These are phyloP conservation scores for Xestia xanthographa DNA, from an alignment of 2,888 invertebrate species.

Conservation along the genomic window DNA sequence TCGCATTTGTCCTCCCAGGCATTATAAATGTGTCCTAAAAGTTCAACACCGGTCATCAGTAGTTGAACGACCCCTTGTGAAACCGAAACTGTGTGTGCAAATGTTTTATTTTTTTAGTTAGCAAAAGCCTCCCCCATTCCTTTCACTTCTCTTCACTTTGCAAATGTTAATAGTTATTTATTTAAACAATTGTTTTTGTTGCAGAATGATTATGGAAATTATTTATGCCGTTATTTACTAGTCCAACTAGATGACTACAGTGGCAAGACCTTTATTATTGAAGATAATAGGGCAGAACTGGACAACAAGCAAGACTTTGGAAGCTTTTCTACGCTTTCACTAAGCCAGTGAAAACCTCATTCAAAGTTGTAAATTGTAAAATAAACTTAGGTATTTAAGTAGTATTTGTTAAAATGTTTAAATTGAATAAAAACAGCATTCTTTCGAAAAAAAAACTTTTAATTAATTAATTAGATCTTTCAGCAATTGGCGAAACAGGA, in stretches of 20 bases:
- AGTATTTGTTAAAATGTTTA: conserved; percentile 66
- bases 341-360: conserved; percentile 75
- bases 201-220: conserved; percentile 94
- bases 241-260: conserved; percentile 95
- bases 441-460: conserved; percentile 43
- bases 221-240: conserved; percentile 95
- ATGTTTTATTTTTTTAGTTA: too few relatives aligned
- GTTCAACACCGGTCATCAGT: too few relatives aligned
- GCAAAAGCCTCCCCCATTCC: too few relatives aligned
- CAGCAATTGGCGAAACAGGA: conserved; percentile 3
- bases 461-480: conserved; percentile 4
- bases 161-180: too few relatives aligned
- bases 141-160: too few relatives aligned
- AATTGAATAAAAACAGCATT: conserved; percentile 66
- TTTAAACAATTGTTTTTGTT: conserved; percentile 14
- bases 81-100: too few relatives aligned
- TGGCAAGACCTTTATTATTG: conserved; percentile 93
- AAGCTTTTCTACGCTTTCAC: conserved; percentile 77
- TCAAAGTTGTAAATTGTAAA: conserved; percentile 62
- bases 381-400: conserved; percentile 62
- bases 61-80: too few relatives aligned
- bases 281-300: conserved; percentile 92
- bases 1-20: too few relatives aligned
- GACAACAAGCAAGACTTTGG: conserved; percentile 77
- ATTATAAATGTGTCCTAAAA: too few relatives aligned